Evolutionary conservation across 2,888 invertebrate genomes (phyloP), one percentile per base, ranked within the genome.

Genomic region (Pammene aurita): DNA sequence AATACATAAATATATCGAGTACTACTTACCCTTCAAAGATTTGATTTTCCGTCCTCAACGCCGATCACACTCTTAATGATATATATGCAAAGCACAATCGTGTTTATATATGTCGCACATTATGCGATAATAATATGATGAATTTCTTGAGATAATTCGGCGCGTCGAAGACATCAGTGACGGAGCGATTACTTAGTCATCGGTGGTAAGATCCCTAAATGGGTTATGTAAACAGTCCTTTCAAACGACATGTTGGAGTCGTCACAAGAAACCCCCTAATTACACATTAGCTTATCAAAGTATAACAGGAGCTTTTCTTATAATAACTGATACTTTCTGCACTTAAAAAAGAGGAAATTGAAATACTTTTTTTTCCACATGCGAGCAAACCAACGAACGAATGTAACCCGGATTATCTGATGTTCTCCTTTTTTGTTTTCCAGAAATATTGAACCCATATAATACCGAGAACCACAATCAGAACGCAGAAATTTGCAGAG

Each of bases 1-100:
- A 26, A 26, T 26, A 26, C 26, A 26, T 26, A 26, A 26, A 26
- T 26, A 26, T 26, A 26, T 26, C 26, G 26, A 26, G 26, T 4
- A 38, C 38, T 4, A 64, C 57, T 64, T 52, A 63, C 63, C 50
- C 50, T 63, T 44, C 5, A 44, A 56, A 55, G 11, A 60, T 35
- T 56, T 16, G 1, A n/a, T 44, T 63, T 63, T 63, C 63, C 52
- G 63, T 58, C 57, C 52, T 63, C 62, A 9, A 58, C 42, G 57
- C n/a, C 41, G 52, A 44, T 14, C 68, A 64, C 68, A 13, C 63
- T 63, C 44, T 58, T 44, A 68, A 52, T 68, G 68, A 58, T 68
- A 63, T 66, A 18, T 44, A 11, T 13, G 26, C 38, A 18, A 52
- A 57, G 38, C 57, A n/a, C n/a, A 42, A 52, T 38, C 63, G 52